phyloP scores from a whole-genome alignment of 2,113 vertebrate genomes.

The Catharus fuscescens region DNA sequence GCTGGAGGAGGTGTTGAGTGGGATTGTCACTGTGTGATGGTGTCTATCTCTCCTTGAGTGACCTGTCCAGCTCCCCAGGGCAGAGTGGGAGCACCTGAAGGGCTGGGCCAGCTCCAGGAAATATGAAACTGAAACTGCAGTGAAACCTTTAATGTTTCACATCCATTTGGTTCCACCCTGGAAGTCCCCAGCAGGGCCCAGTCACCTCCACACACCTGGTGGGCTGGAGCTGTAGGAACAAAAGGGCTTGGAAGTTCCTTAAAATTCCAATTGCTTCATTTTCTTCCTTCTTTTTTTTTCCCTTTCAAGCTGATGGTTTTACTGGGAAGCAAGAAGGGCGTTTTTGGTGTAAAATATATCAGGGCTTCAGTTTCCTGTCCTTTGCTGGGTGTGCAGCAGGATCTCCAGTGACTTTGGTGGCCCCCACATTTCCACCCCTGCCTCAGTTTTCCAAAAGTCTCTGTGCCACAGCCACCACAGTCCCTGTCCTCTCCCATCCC shows the following conservation, averaged over 20 bases:
- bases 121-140: not conserved
- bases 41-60: rapidly evolving
- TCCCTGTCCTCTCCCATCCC: not conserved
- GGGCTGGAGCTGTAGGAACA: not conserved
- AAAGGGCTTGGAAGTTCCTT: not conserved
- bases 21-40: not conserved
- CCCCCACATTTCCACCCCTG: not conserved
- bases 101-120: not conserved
- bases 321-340: not conserved
- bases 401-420: not conserved
- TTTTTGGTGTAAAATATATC: not conserved
- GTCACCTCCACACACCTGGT: not conserved
- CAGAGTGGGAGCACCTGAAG: not conserved
- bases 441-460: not conserved
- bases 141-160: not conserved
- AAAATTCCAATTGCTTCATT: not conserved
- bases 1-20: not conserved
- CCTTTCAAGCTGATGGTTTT: not conserved
- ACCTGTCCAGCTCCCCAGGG: not conserved
- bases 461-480: rapidly evolving
- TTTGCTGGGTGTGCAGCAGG: not conserved
- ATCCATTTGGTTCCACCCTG: not conserved
- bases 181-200: not conserved
- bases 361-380: not conserved
- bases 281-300: not conserved